Base-by-base conservation (phyloP, 2,888 invertebrate genomes). In the Agrochola macilenta region DNA sequence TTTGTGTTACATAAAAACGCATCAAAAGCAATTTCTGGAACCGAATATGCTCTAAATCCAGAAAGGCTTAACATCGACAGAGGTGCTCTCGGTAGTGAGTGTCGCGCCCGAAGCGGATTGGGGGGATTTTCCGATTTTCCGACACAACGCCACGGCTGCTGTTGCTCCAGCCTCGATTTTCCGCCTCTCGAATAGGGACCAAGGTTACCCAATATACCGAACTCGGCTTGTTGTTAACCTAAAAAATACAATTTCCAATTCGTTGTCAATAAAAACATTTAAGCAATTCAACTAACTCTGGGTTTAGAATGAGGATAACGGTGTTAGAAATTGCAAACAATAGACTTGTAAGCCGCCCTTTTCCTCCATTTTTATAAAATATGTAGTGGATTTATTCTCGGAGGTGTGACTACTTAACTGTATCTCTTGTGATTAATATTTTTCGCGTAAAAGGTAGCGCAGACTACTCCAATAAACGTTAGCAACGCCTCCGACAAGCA, bases 61-160 rank as follows among this genome's bases (percentile, higher is more conserved):
- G 88, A 89, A 86, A 84, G 90, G 92, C 91, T 93, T 93, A 92
- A 90, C 89, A 87, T 89, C 87, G 89, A 90, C 91, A 90, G 88
- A 88, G 89, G 90, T 89, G 89, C 90, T 90, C 86, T 87, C 81
- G 71, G 86, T 88, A 88, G 90, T 87, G 91, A 90, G 88, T 92
- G 92, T 91, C 91, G 89, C 90, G 89, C 90, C 90, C 81, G 86
- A 84, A 92, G 91, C 91, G 92, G 92, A 92, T 93, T 91, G 89
- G 83, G 82, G 82, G 91, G 93, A 92, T 94, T 93, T 93, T 87
- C 88, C 90, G 92, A 93, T 93, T 93, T 93, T 91, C 92, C 91
- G 84, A 91, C 92, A 92, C 91, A 92, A 90, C 90, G 90, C 89
- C 88, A 85, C 88, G 84, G 76, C 82, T 79, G 83, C 81, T 88